phyloP scores from a whole-genome alignment of 2,113 vertebrate genomes.

The Arvicanthis niloticus region DNA sequence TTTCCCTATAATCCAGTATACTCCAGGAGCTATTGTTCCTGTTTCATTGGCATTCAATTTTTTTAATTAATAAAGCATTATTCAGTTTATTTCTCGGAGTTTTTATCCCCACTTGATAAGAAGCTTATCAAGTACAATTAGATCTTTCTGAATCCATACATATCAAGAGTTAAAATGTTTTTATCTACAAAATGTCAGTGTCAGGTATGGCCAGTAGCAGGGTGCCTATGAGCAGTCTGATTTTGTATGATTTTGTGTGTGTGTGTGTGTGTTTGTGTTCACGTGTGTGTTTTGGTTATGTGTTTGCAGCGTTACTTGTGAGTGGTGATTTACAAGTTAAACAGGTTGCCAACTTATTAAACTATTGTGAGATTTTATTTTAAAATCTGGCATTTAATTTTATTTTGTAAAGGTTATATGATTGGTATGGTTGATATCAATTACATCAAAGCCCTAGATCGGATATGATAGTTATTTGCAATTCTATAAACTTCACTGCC shows the following conservation, averaged over 20 bases:
- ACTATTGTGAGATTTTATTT: background rate
- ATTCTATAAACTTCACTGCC: fast-evolving
- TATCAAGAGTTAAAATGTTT: too few relatives aligned
- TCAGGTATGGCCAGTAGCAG: background rate
- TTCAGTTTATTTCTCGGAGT: too few relatives aligned
- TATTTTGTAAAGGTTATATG: background rate
- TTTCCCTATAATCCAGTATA: too few relatives aligned
- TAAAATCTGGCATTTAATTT: background rate
- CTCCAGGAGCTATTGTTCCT: too few relatives aligned
- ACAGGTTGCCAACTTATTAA: background rate
- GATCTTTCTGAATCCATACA: too few relatives aligned
- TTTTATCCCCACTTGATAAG: too few relatives aligned
- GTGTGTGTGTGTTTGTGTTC: background rate
- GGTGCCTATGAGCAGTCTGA: background rate
- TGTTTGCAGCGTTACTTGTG: background rate
- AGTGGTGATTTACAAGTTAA: background rate
- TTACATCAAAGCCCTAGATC: background rate
- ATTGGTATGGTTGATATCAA: background rate
- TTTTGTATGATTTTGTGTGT: background rate
- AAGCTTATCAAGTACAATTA: too few relatives aligned
- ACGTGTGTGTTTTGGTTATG: background rate
- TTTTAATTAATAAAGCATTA: too few relatives aligned
- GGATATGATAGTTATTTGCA: too few relatives aligned
- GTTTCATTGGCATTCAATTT: too few relatives aligned
- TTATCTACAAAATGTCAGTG: background rate